These are phyloP conservation scores for Hybos culiciformis DNA, from an alignment of 2,888 invertebrate genomes.

Conservation along the genomic window DNA sequence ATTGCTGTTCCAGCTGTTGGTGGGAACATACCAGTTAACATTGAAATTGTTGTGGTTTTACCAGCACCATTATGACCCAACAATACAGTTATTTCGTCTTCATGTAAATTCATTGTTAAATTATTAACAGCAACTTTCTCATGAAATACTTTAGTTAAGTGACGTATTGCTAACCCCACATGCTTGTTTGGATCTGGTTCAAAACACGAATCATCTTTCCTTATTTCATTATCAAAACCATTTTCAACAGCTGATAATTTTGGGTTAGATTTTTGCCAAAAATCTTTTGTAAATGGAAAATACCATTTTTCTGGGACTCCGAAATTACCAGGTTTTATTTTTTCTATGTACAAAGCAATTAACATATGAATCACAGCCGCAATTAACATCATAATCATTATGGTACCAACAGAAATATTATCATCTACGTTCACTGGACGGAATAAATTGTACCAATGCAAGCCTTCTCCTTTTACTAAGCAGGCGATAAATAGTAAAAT, in stretches of 20 bases:
- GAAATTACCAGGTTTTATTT: conserved; percentile 71
- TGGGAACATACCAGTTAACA: conserved; percentile 64
- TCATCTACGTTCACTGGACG: conserved; percentile 51
- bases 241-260: no score
- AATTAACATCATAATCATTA: conserved; percentile 51
- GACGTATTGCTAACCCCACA: conserved; percentile 39
- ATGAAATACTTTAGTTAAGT: conserved; percentile 44
- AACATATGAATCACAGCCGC: conserved; percentile 43
- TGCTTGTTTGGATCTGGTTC: conserved; percentile 39
- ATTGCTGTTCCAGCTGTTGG: conserved; percentile 51
- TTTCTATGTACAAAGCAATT: conserved; percentile 73
- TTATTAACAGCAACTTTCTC: conserved; percentile 43
- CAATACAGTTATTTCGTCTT: conserved; percentile 78
- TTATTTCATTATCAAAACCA: no score
- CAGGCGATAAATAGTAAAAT: no score
- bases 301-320: conserved; percentile 74
- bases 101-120: conserved; percentile 62
- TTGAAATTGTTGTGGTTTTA: conserved; percentile 82
- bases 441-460: conserved; percentile 42
- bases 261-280: conserved; percentile 36
- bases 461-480: conserved; percentile 54
- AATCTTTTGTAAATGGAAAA: conserved; percentile 51
- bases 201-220: conserved; percentile 11
- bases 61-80: conserved; percentile 61
- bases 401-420: conserved; percentile 51